A percentile compares a stretch with the other conserved stretches of the same genome.
These are phyloP conservation scores for Hyalella azteca DNA, from an alignment of 2,888 invertebrate species.

Conservation along the genomic window DNA sequence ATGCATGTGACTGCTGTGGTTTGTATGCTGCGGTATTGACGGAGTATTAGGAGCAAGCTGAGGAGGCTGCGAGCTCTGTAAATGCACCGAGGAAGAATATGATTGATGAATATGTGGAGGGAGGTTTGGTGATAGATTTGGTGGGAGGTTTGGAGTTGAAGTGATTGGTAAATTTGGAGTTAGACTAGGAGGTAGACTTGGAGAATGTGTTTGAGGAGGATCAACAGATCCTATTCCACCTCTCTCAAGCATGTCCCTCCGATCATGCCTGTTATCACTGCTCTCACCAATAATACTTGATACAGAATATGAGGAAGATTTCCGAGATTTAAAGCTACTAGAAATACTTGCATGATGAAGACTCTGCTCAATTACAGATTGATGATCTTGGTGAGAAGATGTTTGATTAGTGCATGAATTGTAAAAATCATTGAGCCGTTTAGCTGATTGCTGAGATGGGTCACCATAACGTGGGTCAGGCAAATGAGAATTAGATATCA, in stretches of 20 bases:
- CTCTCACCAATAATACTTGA: constrained; percentile 58
- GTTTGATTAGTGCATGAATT: constrained; percentile 9
- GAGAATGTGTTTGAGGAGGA: constrained; percentile 26
- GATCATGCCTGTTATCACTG: constrained; percentile 45
- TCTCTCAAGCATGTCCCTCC: constrained; percentile 24
- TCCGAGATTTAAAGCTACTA: constrained; percentile 34
- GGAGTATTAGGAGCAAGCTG: constrained; percentile 24
- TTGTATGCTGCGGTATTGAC: background rate
- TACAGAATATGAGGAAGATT: constrained; percentile 57
- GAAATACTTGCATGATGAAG: background rate
- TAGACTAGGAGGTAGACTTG: constrained; percentile 31
- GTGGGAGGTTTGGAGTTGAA: constrained; percentile 9
- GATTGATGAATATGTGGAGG: constrained; percentile 6
- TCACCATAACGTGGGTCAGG: constrained; percentile 29
- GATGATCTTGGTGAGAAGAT: background rate
- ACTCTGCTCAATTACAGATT: background rate
- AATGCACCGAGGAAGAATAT: background rate
- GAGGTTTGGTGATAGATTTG: constrained; percentile 14
- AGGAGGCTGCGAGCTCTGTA: background rate
- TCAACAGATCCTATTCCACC: background rate
- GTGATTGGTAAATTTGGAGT: constrained; percentile 26
- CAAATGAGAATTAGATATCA: constrained; percentile 9
- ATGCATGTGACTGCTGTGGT: background rate
- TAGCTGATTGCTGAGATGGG: constrained; percentile 28
- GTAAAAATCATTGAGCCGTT: constrained; percentile 31